phyloP scores from a whole-genome alignment of 1,140 invertebrate species.

The Schlechtendalia chinensis region DNA sequence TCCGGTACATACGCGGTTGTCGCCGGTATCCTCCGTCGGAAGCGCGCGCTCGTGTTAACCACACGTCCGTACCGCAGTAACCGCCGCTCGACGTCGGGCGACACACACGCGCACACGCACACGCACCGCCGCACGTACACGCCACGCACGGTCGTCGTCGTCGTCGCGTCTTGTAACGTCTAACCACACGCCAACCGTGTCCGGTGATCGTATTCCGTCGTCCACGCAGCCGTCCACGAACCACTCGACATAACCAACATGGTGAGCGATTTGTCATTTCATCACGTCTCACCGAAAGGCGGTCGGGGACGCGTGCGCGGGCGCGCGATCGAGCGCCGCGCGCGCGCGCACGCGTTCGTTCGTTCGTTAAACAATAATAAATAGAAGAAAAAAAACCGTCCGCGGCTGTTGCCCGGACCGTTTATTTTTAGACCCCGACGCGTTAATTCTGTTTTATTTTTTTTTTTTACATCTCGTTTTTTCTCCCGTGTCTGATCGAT shows the following conservation, averaged over 20 bases:
- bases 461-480: too few species aligned
- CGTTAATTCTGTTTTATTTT: too few species aligned
- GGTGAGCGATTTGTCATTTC: too few species aligned
- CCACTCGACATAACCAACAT: conserved; percentile 8
- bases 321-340: neutral
- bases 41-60: conserved; percentile 2
- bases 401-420: neutral
- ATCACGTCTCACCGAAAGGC: too few species aligned
- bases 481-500: neutral
- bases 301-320: too few species aligned
- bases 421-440: conserved; percentile 30
- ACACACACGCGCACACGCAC: neutral
- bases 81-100: neutral
- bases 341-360: neutral
- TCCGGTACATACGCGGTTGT: conserved; percentile 15
- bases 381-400: neutral
- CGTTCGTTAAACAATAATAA: conserved; percentile 3
- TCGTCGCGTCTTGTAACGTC: neutral
- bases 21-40: conserved; percentile 20
- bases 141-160: neutral
- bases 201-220: conserved; percentile 18
- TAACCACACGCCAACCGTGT: neutral
- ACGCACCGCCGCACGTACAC: neutral
- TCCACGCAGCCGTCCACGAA: neutral
- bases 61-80: neutral